Evolutionary conservation across 2,888 invertebrate genomes (phyloP), one percentile per base, ranked within the genome.

Genomic region (Incurvaria masculella): DNA sequence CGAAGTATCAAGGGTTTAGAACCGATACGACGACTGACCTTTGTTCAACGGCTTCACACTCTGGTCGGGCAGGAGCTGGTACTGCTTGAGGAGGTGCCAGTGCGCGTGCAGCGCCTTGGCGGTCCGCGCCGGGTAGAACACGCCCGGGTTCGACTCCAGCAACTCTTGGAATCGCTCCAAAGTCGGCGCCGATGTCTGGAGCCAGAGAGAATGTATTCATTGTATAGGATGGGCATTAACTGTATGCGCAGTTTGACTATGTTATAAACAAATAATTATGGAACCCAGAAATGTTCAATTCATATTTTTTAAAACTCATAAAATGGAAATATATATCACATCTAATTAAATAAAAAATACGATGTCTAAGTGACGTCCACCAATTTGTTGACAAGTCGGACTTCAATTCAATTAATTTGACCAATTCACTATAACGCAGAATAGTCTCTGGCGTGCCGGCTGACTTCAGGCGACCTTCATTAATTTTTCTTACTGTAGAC

Each of bases 51-150:
- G 80, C 51, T 82, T 83, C 0, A 92, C 87, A 45, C 84, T 82
- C 75, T 97, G 97, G 69, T 97, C 96, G 0, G 93, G 91, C 48
- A 98, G 72, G 26, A 98, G 74, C 59, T 91, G 89, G 66, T 95
- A 96, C 66, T 95, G 92, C 62, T 93, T 94, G 74, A 98, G 84
- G 23, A 94, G 80, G 56, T 90, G 87, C 97, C 98, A 98, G 64
- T 98, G 97, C 46, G 85, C 85, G 65, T 89, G 82, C 38, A 98
- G 73, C 1, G 89, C 81, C 66, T 91, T 92, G 1, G 95, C 84
- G 1, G 94, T 96, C 52, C 99, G 83, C 1, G 91, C 87, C 2
- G 89, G 86, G 65, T 94, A 93, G 70, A 98, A 97, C 2, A 88
- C 80, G 45, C 91, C 87, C 0, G 93, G 87, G 67, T 97, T 88